Percentiles rank a stretch among this genome's conserved stretches.
Evolutionary conservation across 1,140 invertebrate species (phyloP).

Genomic region (Laodelphax striatellus): DNA sequence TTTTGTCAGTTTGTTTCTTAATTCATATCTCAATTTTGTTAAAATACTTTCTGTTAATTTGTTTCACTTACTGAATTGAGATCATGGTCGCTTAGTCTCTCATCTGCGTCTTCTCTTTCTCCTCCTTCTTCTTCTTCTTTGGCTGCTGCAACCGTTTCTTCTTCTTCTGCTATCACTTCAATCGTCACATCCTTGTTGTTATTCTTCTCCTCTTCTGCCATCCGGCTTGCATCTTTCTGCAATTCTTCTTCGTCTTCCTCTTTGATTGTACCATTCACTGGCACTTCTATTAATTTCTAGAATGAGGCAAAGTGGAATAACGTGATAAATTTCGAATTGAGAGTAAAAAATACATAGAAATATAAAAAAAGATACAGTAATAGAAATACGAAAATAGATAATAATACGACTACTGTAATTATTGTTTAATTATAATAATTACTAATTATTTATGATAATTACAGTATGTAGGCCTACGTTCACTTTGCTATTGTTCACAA

Average conservation of each 20-base stretch:
- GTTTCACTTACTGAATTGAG: conserved; percentile 20
- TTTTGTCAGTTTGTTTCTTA: no score
- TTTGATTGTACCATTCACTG: neutral
- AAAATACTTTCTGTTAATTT: neutral
- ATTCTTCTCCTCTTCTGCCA: conserved; percentile 34
- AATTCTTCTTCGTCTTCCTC: conserved; percentile 17
- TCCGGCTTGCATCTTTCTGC: conserved; percentile 29
- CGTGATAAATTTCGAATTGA: neutral
- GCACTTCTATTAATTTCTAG: neutral
- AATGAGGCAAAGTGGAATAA: neutral
- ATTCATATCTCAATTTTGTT: no score
- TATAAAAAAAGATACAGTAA: no score
- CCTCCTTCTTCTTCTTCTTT: conserved; percentile 36
- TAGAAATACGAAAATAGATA: no score
- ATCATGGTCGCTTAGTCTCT: conserved; percentile 22
- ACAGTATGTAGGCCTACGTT: no score
- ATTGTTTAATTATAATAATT: no score
- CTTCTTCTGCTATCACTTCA: conserved; percentile 36
- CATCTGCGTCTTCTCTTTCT: conserved; percentile 28
- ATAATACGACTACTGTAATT: no score
- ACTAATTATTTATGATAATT: no score
- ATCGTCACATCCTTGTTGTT: conserved; percentile 22
- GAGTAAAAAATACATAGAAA: neutral
- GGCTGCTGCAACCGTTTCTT: conserved; percentile 36
- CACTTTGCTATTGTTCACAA: no score